phyloP scores from a whole-genome alignment of 2,113 vertebrate genomes.

The Chascanopsetta lugubris region DNA sequence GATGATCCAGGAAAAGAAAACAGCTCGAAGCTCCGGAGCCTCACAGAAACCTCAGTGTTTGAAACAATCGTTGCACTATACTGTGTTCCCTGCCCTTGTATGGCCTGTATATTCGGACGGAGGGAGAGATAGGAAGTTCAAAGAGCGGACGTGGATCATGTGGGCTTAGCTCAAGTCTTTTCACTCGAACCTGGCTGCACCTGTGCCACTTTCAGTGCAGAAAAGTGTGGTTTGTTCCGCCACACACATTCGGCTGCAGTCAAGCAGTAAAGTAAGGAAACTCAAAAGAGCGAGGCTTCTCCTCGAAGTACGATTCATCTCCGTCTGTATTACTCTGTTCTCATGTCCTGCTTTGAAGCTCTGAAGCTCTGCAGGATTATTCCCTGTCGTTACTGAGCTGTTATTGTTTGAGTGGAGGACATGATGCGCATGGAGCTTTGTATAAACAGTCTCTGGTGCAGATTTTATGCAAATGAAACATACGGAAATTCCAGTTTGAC shows the following conservation, averaged over 20 bases:
- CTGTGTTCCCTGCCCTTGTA: conserved; percentile 45
- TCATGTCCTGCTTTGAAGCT: no score
- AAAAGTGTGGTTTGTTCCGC: conserved; percentile 34
- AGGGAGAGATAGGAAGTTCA: conserved; percentile 50
- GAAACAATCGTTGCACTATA: conserved; percentile 41
- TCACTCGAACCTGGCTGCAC: conserved; percentile 49
- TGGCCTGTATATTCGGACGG: conserved; percentile 50
- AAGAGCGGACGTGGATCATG: conserved; percentile 48
- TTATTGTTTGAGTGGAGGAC: no score
- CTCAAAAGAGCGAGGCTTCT: conserved; percentile 27
- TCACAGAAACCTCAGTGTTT: conserved; percentile 45
- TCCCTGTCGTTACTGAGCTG: no score
- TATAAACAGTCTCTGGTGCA: no score
- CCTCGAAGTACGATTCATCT: no score
- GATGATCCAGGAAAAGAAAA: conserved; percentile 47
- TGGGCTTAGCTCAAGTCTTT: conserved; percentile 51
- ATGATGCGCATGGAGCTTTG: no score
- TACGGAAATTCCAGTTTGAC: no score
- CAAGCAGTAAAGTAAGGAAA: background rate
- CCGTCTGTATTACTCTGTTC: no score
- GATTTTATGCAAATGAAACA: no score
- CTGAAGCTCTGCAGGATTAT: no score
- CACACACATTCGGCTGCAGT: conserved; percentile 5
- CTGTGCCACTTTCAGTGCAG: conserved; percentile 50
- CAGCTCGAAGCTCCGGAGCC: conserved; percentile 9